Evolutionary conservation across 2,113 vertebrate genomes (phyloP).

Genomic region (Chaetura pelagica): DNA sequence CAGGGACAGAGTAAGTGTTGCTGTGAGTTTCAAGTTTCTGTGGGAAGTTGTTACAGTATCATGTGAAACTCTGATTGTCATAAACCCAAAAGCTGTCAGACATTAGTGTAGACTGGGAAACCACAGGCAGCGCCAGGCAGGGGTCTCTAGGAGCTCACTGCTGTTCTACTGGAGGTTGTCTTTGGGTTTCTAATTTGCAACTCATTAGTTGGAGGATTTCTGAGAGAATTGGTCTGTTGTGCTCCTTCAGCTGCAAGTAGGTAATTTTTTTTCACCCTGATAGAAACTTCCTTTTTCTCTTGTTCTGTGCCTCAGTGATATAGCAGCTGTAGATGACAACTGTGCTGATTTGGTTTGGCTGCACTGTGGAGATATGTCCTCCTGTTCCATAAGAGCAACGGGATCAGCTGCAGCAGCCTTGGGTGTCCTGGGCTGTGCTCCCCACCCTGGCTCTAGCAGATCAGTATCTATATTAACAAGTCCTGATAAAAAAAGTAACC

Average conservation of each 20-base stretch:
- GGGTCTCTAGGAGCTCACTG: neutral
- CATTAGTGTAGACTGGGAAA: neutral
- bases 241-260: neutral
- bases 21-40: neutral
- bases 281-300: neutral
- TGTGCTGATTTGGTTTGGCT: neutral
- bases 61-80: neutral
- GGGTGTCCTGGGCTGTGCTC: neutral
- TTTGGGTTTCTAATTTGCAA: neutral
- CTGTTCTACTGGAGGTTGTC: neutral
- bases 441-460: neutral
- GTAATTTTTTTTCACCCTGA: neutral
- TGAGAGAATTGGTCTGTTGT: accelerated
- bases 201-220: neutral
- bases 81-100: neutral
- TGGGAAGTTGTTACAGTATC: neutral
- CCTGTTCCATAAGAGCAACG: neutral
- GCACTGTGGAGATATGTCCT: accelerated
- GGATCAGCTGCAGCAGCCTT: neutral
- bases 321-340: neutral
- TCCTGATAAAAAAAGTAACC: neutral
- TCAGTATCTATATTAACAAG: neutral
- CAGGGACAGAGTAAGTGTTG: slow-evolving; percentile 87
- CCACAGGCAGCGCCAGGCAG: neutral
- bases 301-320: neutral